These are phyloP conservation scores for Reticulitermes speratus DNA, from an alignment of 1,140 invertebrate species.

Conservation along the genomic window DNA sequence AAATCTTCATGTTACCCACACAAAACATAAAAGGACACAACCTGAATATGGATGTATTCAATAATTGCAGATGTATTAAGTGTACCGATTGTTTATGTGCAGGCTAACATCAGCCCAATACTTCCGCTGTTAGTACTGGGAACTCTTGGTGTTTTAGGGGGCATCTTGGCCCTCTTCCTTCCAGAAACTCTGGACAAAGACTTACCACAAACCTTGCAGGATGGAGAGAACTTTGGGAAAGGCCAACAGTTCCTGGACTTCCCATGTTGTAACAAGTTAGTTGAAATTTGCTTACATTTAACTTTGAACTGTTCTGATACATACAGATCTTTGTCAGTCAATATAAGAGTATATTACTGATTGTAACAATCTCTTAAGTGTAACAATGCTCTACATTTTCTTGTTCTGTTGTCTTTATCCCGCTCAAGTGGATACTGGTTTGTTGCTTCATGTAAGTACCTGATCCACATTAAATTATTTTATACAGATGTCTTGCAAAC, in stretches of 20 bases:
- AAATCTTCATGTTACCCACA: no score
- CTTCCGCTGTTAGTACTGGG: slow-evolving; percentile 76
- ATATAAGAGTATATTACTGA: neutral
- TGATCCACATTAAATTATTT: no score
- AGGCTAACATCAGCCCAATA: slow-evolving; percentile 64
- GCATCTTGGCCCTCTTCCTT: slow-evolving; percentile 68
- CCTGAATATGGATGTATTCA: no score
- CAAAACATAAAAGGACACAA: no score
- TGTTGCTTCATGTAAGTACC: slow-evolving; percentile 41
- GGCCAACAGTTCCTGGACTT: slow-evolving; percentile 76
- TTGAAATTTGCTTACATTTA: slow-evolving; percentile 6
- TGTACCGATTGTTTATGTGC: slow-evolving; percentile 34
- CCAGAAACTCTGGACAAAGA: slow-evolving; percentile 82
- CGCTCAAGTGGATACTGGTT: slow-evolving; percentile 37
- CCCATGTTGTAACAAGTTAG: slow-evolving; percentile 67
- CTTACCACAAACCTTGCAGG: slow-evolving; percentile 76
- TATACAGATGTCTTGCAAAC: no score
- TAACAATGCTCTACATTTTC: neutral
- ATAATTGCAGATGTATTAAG: no score
- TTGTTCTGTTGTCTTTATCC: neutral
- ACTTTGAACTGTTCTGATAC: neutral
- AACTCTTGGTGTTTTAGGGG: slow-evolving; percentile 67
- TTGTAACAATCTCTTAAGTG: neutral
- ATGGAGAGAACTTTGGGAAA: slow-evolving; percentile 81
- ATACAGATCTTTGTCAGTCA: neutral